phyloP scores from a whole-genome alignment of 2,888 invertebrate genomes.

The Orchestes rusci region DNA sequence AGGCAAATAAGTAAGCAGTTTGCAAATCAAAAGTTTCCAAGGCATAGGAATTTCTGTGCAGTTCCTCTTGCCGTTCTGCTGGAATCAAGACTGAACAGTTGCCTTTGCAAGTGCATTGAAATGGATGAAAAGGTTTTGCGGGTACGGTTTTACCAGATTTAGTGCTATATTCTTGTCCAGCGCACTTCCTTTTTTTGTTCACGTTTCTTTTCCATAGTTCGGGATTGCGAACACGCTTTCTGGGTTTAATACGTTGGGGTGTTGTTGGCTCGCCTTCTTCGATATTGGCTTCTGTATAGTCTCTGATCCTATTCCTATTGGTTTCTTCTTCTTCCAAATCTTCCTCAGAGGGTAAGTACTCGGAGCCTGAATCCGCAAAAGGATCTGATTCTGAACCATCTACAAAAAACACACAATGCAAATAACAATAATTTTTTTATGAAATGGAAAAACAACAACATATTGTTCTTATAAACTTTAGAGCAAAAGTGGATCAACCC shows the following conservation, averaged over 20 bases:
- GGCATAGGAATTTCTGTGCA: conserved; percentile 10
- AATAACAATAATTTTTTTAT: too few relatives aligned
- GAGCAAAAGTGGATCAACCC: too few relatives aligned
- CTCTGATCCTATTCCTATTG: not conserved
- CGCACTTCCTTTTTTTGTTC: conserved; percentile 19
- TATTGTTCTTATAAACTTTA: too few relatives aligned
- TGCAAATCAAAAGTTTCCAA: conserved; percentile 14
- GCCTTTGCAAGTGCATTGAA: conserved; percentile 16
- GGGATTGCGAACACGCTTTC: conserved; percentile 19
- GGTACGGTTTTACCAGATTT: conserved; percentile 15
- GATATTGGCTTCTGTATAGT: not conserved
- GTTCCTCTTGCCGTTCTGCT: conserved; percentile 9
- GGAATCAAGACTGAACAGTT: conserved; percentile 12
- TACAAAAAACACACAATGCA: too few relatives aligned
- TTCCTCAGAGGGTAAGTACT: not conserved
- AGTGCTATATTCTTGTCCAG: conserved; percentile 22
- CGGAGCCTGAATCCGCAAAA: not conserved
- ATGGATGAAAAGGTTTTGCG: conserved; percentile 19
- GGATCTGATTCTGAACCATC: not conserved
- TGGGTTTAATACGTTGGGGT: too few relatives aligned
- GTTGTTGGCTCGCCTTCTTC: not conserved
- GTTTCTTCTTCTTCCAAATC: not conserved
- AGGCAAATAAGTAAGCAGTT: conserved; percentile 19
- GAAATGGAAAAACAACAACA: too few relatives aligned
- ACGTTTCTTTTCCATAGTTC: conserved; percentile 19